Percentiles rank a stretch among this genome's conserved stretches.
These are phyloP conservation scores for Nettapus auritus DNA, from an alignment of 2,113 vertebrate genomes.

Conservation along the genomic window DNA sequence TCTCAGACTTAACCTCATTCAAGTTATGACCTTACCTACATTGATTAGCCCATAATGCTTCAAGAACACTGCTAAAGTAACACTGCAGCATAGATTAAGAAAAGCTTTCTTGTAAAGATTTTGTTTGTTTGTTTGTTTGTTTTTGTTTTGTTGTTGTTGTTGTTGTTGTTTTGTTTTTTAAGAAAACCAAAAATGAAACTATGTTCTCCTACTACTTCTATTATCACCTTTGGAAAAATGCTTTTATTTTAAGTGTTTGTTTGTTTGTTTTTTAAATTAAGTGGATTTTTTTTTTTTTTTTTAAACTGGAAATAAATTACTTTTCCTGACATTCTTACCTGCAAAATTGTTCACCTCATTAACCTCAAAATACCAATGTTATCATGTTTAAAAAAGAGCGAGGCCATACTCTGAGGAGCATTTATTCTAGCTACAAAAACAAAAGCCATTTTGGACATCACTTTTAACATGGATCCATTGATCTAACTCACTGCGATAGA, in stretches of 20 bases:
- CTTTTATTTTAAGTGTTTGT: background rate
- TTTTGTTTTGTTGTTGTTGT: too few species aligned
- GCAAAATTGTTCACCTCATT: background rate
- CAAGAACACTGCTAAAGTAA: background rate
- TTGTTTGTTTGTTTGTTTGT: too few species aligned
- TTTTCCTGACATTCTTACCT: background rate
- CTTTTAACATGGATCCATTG: background rate
- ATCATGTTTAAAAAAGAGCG: background rate
- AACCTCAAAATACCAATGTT: background rate
- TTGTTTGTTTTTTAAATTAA: too few species aligned
- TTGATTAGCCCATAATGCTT: background rate
- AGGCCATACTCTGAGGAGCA: background rate
- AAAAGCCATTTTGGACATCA: background rate
- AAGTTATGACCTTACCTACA: background rate
- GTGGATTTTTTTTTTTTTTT: too few species aligned
- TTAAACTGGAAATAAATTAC: background rate
- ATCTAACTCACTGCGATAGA: background rate
- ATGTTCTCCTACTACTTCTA: background rate
- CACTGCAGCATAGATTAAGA: background rate
- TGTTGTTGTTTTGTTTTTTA: too few species aligned
- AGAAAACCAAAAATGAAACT: background rate
- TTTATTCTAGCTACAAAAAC: background rate
- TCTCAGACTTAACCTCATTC: background rate
- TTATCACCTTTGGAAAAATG: background rate
- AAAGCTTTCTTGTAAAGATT: background rate